Base-by-base conservation (phyloP, 2,113 vertebrate species). In the Menura novaehollandiae region DNA sequence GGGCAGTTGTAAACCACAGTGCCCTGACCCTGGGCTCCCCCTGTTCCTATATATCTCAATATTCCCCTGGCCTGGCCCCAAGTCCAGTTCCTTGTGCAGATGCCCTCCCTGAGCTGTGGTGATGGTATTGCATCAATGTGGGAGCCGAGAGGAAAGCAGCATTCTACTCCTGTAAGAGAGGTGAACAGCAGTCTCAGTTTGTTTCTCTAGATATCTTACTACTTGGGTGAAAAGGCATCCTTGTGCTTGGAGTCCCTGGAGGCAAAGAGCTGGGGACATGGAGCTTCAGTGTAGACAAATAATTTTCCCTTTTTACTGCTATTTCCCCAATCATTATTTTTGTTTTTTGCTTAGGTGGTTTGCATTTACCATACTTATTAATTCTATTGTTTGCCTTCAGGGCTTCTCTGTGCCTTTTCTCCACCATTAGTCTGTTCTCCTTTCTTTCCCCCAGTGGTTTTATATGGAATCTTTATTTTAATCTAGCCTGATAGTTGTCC, bases 261-360 rank as follows among this genome's bases (percentile, higher is more conserved):
- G 89, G 60, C 89, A 92, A 62, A 75, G 82, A 78, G 15, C 72
- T 77, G 56, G 6, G 9, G 68, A 85, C 3, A 8, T 66, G 63
- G 30, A 85, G n/a, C 30, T 94, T 76, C 3, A 8, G 32, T 89
- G 43, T 19, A 88, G 75, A 88, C 69, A 94, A 95, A 95, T 68
- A 16, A 81, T 76, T 78, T 93, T 89, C 44, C 16, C 58, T 26
- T 92, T 97, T 97, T 94, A 92, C 67, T 95, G 83, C 85, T 86
- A 52, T 95, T 94, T 95, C 35, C 52, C 15, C 59, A 58, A 52
- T 72, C 16, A 1, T 92, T 93, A 73, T 91, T 93, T 96, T 89
- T 89, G 66, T 85, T 94, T 97, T 95, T 96, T 97, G 94, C 85
- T 97, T 95, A 97, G 91, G 93, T 95, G 78, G 89, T 92, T 94